phyloP scores from a whole-genome alignment of 2,797 vertebrate species.

The Otus scops region DNA sequence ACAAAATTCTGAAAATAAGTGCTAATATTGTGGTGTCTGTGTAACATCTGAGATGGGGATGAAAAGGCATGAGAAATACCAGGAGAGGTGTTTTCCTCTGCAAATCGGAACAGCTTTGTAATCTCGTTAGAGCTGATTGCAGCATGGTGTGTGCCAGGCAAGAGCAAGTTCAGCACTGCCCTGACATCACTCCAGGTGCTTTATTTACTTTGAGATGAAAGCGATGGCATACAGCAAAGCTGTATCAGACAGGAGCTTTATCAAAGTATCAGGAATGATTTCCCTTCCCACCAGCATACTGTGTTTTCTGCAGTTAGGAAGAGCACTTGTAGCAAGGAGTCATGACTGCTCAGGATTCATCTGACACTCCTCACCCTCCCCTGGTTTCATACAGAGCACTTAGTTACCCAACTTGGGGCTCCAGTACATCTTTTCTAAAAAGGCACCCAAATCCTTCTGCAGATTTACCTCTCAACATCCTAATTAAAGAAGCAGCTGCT shows the following conservation, averaged over 20 bases:
- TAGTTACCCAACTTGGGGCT: not conserved
- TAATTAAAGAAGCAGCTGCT: not conserved
- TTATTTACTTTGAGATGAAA: not conserved
- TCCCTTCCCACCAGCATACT: not conserved
- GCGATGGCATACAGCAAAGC: not conserved
- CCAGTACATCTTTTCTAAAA: not conserved
- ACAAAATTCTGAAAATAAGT: not conserved
- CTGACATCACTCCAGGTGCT: not conserved
- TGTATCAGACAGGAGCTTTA: not conserved
- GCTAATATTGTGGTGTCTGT: not conserved
- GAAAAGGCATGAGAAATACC: not conserved
- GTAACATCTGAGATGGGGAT: not conserved
- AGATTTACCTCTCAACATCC: not conserved
- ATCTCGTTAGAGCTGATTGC: not conserved
- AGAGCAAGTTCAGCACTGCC: not conserved
- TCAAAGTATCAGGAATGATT: not conserved
- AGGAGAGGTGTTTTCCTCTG: not conserved
- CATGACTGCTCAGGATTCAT: not conserved
- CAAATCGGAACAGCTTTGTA: not conserved
- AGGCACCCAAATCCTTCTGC: not conserved
- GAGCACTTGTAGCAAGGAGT: not conserved
- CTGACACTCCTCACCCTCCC: fast-evolving
- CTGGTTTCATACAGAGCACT: not conserved
- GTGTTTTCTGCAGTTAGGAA: not conserved
- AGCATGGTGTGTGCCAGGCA: not conserved